Conservation (phyloP, 2,888 invertebrate species). For the Synanthedon formicaeformis region DNA sequence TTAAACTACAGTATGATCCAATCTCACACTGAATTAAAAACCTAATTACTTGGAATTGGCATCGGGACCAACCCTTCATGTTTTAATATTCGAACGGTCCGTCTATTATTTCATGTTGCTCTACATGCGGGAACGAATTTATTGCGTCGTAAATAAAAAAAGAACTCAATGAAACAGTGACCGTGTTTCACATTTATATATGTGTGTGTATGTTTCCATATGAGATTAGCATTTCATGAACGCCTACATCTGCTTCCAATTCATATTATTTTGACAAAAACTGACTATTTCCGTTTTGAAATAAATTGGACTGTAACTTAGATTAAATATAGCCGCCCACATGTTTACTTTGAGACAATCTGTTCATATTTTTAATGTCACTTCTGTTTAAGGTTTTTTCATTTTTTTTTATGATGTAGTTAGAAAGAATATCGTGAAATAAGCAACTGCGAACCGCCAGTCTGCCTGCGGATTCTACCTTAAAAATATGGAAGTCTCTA, state of each 20-base stretch:
- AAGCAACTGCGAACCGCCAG: too few relatives aligned
- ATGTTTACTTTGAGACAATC: not conserved
- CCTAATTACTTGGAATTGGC: too few relatives aligned
- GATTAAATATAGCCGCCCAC: not conserved
- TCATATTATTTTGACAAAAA: not conserved
- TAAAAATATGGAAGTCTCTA: too few relatives aligned
- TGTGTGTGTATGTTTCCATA: not conserved
- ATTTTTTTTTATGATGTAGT: too few relatives aligned
- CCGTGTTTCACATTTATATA: constrained; percentile 13
- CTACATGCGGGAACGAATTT: constrained; percentile 28
- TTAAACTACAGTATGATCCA: too few relatives aligned
- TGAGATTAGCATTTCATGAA: not conserved
- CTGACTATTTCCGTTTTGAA: not conserved
- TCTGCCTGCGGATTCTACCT: too few relatives aligned
- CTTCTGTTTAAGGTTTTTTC: too few relatives aligned
- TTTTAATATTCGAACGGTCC: not conserved
- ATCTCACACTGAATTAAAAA: too few relatives aligned
- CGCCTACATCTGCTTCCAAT: not conserved
- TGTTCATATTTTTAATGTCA: too few relatives aligned
- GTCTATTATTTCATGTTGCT: not conserved
- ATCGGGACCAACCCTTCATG: too few relatives aligned
- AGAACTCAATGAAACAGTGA: constrained; percentile 28
- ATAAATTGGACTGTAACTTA: not conserved
- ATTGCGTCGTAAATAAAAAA: constrained; percentile 40
- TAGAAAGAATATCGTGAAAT: too few relatives aligned